These are phyloP conservation scores for Osmerus mordax DNA, from an alignment of 2,113 vertebrate species.

Conservation along the genomic window DNA sequence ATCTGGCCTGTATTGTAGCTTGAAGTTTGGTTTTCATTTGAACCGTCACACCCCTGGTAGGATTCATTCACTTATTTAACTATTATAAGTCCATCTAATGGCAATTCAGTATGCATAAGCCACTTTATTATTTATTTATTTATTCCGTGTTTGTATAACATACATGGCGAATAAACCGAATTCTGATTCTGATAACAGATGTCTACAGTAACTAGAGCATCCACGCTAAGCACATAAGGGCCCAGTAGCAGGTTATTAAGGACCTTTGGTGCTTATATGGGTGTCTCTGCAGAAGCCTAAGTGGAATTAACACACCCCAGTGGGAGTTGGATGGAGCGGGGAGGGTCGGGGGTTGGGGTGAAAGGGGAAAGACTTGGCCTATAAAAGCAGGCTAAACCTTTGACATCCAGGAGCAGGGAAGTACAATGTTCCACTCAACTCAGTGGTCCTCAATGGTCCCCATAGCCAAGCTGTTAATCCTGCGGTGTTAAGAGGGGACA, in stretches of 20 bases:
- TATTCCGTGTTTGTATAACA: too few species aligned
- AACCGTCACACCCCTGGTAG: too few species aligned
- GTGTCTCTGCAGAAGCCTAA: slow-evolving; percentile 34
- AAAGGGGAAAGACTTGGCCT: slow-evolving; percentile 8
- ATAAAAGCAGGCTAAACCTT: slow-evolving; percentile 40
- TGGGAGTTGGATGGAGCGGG: slow-evolving; percentile 8
- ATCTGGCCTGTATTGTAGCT: too few species aligned
- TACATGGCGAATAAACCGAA: too few species aligned
- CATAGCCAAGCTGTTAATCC: background rate
- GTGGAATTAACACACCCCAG: slow-evolving; percentile 36
- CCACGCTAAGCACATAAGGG: slow-evolving; percentile 12
- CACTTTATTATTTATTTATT: too few species aligned
- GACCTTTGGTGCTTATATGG: slow-evolving; percentile 35
- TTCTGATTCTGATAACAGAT: too few species aligned
- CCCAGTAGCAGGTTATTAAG: slow-evolving; percentile 53
- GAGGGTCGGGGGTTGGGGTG: slow-evolving; percentile 3
- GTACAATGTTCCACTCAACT: background rate
- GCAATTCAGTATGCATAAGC: too few species aligned
- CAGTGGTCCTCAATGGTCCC: background rate
- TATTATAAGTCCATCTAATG: too few species aligned
- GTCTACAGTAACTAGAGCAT: too few species aligned
- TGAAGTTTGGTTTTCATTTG: too few species aligned
- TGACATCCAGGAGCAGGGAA: slow-evolving; percentile 21
- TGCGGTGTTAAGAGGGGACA: background rate
- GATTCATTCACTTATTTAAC: too few species aligned